These are phyloP conservation scores for Spinus pinus DNA, from an alignment of 2,797 vertebrate genomes.

Conservation along the genomic window DNA sequence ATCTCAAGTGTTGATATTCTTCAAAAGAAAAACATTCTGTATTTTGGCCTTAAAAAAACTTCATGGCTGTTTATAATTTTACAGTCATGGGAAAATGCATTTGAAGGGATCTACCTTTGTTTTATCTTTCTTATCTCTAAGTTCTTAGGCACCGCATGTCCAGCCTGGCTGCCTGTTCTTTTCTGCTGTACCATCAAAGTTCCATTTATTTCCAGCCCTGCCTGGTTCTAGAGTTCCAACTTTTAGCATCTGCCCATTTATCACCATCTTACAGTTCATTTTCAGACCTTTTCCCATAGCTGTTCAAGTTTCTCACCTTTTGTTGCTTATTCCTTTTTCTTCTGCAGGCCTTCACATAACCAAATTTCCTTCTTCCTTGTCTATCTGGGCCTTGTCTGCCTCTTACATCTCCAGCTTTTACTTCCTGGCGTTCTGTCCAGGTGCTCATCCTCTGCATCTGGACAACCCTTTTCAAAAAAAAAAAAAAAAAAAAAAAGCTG, in stretches of 20 bases:
- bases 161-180: not conserved
- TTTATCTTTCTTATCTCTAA: not conserved
- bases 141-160: not conserved
- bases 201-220: not conserved
- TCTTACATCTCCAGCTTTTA: not conserved
- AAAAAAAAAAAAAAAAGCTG: not conserved
- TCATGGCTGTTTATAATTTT: not conserved
- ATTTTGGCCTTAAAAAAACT: not conserved
- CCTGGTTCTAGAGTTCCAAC: not conserved
- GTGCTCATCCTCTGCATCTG: not conserved
- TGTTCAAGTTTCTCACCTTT: not conserved
- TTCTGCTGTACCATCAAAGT: not conserved
- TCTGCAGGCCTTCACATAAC: not conserved
- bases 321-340: not conserved
- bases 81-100: not conserved
- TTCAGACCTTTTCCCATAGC: not conserved
- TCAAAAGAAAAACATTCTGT: not conserved
- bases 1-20: not conserved
- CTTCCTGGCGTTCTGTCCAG: not conserved
- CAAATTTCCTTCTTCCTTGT: not conserved
- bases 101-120: not conserved
- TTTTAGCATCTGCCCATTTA: not conserved
- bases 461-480: not conserved
- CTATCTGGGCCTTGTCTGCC: not conserved
- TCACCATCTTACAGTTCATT: not conserved